Evolutionary conservation across 2,113 vertebrate species (phyloP).

Genomic region (Gambusia affinis): DNA sequence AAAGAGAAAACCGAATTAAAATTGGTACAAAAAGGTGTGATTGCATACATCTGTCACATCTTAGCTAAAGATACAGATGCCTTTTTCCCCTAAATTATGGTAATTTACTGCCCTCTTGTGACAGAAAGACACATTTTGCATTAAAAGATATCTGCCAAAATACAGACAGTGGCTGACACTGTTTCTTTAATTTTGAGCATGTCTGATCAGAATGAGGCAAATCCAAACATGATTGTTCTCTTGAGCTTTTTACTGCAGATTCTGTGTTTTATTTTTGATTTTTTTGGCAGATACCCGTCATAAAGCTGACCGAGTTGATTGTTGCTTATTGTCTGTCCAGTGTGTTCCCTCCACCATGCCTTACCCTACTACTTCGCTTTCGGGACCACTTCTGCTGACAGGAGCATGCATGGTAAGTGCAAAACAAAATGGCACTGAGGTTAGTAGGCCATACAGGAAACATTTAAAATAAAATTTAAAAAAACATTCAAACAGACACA

Average conservation of each 20-base stretch:
- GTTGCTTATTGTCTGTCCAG: not conserved
- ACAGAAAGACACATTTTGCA: conserved; percentile 4
- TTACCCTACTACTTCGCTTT: conserved; percentile 77
- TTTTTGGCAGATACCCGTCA: conserved; percentile 5
- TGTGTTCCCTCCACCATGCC: conserved; percentile 34
- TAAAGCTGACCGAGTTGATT: not conserved
- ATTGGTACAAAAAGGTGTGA: not conserved
- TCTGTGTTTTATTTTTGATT: not conserved
- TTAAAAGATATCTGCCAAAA: conserved; percentile 12
- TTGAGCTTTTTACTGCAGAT: not conserved
- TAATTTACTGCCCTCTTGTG: conserved; percentile 64
- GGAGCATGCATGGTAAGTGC: conserved; percentile 69
- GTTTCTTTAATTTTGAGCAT: not conserved
- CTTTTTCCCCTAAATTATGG: not conserved
- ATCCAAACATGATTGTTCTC: not conserved
- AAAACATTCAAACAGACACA: not conserved
- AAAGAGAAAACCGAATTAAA: not conserved
- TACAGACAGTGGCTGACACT: not conserved
- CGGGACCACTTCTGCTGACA: conserved; percentile 67
- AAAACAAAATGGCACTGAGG: conserved; percentile 62
- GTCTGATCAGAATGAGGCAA: not conserved
- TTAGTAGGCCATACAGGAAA: conserved; percentile 49
- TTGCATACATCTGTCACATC: not conserved
- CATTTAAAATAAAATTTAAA: not conserved
- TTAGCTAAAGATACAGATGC: not conserved